Conservation (phyloP, 2,888 invertebrate species). For the Drosophila nr. perissopoda region DNA sequence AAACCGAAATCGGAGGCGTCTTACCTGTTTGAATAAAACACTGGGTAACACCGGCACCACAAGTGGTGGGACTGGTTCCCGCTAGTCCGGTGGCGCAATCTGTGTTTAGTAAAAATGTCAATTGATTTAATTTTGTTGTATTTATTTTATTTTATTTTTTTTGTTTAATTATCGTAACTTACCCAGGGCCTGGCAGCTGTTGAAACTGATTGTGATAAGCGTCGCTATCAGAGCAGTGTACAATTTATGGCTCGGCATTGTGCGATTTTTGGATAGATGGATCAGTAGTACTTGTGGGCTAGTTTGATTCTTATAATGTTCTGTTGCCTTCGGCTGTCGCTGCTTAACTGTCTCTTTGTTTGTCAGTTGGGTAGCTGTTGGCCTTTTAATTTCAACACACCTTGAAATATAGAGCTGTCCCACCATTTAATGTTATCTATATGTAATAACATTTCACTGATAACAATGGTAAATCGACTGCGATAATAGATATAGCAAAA, state of each 20-base stretch:
- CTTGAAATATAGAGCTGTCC: not conserved
- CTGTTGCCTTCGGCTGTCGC: constrained; percentile 26
- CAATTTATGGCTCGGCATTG: constrained; percentile 30
- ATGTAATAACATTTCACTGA: constrained; percentile 29
- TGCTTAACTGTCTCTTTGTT: constrained; percentile 37
- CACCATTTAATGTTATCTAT: constrained; percentile 29
- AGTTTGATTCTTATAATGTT: constrained; percentile 1
- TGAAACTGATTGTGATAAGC: constrained; percentile 35
- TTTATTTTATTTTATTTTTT: not conserved
- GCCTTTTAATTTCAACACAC: constrained; percentile 22
- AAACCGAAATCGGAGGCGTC: not conserved
- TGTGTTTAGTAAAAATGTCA: not conserved
- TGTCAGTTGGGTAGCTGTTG: constrained; percentile 9
- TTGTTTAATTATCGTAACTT: constrained; percentile 2
- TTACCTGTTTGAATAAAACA: constrained; percentile 47
- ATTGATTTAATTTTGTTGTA: not conserved
- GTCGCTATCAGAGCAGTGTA: constrained; percentile 30
- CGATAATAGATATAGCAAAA: constrained; percentile 24
- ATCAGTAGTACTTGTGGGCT: not conserved
- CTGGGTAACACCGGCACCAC: not conserved
- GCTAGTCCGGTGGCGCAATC: not conserved
- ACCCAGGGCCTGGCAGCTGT: constrained; percentile 18
- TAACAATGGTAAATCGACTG: constrained; percentile 28
- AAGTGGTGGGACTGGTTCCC: not conserved
- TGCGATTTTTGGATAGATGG: constrained; percentile 2